Percentiles rank a stretch among this genome's conserved stretches.
Evolutionary conservation across 64 coral and sea anemone species (phyloP).

Genomic region (Stichodactyla helianthus): DNA sequence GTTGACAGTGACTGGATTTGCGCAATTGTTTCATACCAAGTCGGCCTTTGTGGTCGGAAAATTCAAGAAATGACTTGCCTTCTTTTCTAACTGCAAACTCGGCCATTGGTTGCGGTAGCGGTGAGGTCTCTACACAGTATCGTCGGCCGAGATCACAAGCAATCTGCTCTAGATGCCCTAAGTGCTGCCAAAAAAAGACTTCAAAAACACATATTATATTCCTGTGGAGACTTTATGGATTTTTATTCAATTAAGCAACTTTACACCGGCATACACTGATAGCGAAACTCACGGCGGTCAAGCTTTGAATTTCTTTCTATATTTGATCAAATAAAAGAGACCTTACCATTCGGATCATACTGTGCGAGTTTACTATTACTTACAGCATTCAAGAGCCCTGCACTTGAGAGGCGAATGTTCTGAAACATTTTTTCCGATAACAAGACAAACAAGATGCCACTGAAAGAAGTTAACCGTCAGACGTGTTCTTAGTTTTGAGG

Average conservation of each 20-base stretch:
- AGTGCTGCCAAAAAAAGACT: not conserved
- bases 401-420: not conserved
- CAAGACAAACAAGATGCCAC: not conserved
- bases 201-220: not conserved
- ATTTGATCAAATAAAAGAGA: not conserved
- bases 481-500: not conserved
- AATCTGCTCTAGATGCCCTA: not conserved
- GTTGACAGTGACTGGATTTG: too few species aligned
- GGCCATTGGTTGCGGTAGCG: not conserved
- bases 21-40: not conserved
- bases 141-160: constrained; percentile 1
- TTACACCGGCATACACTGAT: not conserved
- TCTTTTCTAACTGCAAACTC: not conserved
- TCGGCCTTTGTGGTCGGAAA: not conserved
- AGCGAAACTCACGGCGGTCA: not conserved
- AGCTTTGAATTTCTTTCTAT: not conserved
- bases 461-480: not conserved
- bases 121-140: not conserved
- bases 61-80: not conserved
- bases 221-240: not conserved
- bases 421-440: not conserved
- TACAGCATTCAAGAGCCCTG: not conserved
- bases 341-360: not conserved
- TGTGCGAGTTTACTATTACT: not conserved
- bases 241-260: not conserved